phyloP scores from a whole-genome alignment of 53 echinoderm and acorn worm species.

The Arbacia lixula region DNA sequence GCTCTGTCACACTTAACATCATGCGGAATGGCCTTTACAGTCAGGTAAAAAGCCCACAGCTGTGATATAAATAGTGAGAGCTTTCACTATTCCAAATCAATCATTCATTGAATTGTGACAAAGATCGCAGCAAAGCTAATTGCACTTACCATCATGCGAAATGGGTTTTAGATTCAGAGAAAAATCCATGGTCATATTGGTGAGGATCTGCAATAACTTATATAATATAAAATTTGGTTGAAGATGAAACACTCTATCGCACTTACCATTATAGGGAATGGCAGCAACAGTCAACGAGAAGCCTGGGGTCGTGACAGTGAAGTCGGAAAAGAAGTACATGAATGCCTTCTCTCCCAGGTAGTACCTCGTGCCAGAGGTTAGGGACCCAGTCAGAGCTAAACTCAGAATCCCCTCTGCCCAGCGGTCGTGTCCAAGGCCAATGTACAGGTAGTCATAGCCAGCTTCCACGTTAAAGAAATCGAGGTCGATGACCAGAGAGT shows the following conservation, averaged over 20 bases:
- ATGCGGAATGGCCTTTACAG: too few relatives aligned
- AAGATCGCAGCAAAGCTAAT: too few relatives aligned
- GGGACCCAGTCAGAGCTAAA: background rate
- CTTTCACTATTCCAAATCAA: too few relatives aligned
- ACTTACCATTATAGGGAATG: conserved; percentile 31
- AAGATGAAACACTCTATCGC: background rate
- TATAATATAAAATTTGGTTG: background rate
- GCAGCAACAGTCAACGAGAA: conserved; percentile 3
- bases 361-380: conserved; percentile 7
- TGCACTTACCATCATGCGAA: background rate
- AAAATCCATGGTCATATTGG: too few relatives aligned
- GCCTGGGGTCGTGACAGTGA: background rate
- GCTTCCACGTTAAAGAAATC: background rate
- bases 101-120: too few relatives aligned
- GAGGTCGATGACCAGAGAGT: conserved; percentile 42
- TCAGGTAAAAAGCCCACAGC: too few relatives aligned
- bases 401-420: background rate
- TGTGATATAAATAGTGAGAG: too few relatives aligned
- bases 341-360: conserved; percentile 16
- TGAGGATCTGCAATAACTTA: too few relatives aligned
- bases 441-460: conserved; percentile 27
- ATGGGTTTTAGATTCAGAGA: too few relatives aligned
- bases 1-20: too few relatives aligned
- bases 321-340: background rate
- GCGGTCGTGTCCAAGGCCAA: conserved; percentile 17